Base-by-base conservation (phyloP, 2,113 vertebrate species). In the Nibea coibor region DNA sequence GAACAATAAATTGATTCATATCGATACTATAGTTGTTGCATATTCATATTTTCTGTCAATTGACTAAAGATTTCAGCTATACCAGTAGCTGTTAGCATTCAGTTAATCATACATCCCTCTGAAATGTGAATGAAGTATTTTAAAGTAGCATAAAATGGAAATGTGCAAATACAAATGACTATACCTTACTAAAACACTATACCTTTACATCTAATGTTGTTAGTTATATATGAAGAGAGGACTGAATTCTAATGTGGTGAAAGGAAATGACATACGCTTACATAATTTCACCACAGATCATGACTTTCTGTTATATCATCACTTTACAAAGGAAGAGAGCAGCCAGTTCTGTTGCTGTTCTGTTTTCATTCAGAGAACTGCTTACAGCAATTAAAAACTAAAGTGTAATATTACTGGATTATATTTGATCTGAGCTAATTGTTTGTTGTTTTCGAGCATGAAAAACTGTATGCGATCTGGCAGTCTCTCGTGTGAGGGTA, bases 391-490 rank as follows among this genome's bases (percentile, higher is more conserved):
- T 39, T 39, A 39, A 39, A 39, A 39, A 39, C 35, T 39, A 39
- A 39, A 39, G 35, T 39, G 35, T 39, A 39, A 39, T 39, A 39
- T 39, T 39, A 39, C 35, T 2, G 35, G 35, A 39, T 39, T 9
- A 9, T 39, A 39, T 39, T 39, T 39, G 35, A 39, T 39, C 35
- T 39, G 35, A 39, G 35, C 35, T 39, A 39, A 39, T 39, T 39
- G 35, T 39, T 39, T 39, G 35, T 76, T 51, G 42, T 81, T 50
- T 81, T 69, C 24, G 50, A 57, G 79, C 69, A 62, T 84, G 48
- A 86, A 79, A 57, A 73, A 53, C 42, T 28, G 59, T 57, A 64
- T 78, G 66, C 53, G 53, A 42, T 72, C 57, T 45, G 43, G 11
- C 31, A 79, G 69, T 75, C 56, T 72, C 64, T 19, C 73, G 75